A percentile compares a stretch with the other conserved stretches of the same genome.
Conservation (phyloP, 2,797 vertebrate species). For the Agapornis canus region DNA sequence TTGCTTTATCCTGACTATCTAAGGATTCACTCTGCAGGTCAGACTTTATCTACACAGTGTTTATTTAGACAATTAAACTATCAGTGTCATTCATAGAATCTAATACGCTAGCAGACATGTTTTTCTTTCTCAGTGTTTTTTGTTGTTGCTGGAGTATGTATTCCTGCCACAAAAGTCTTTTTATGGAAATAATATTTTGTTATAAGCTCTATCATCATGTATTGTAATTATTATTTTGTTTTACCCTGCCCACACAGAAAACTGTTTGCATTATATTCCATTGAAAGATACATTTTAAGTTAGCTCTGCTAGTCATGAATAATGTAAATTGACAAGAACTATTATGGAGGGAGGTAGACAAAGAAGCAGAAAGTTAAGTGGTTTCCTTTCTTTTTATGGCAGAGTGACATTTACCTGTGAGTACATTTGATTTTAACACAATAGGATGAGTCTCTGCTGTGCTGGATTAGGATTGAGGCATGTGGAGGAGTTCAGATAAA, state of each 20-base stretch:
- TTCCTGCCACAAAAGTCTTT: slow-evolving; percentile 38
- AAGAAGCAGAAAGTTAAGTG: slow-evolving; percentile 64
- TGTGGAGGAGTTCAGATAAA: slow-evolving; percentile 68
- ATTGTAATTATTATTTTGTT: slow-evolving; percentile 70
- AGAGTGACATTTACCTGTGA: slow-evolving; percentile 67
- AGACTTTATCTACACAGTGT: slow-evolving; percentile 37
- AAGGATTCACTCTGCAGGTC: slow-evolving; percentile 48
- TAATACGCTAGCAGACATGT: background rate
- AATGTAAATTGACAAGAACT: slow-evolving; percentile 69
- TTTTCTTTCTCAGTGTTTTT: slow-evolving; percentile 30
- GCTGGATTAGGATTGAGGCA: slow-evolving; percentile 61
- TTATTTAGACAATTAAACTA: slow-evolving; percentile 57
- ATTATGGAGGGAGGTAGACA: slow-evolving; percentile 51
- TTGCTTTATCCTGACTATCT: slow-evolving; percentile 57
- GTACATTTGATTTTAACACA: slow-evolving; percentile 68
- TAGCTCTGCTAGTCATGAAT: slow-evolving; percentile 60
- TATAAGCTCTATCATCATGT: slow-evolving; percentile 9
- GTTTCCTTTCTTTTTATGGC: slow-evolving; percentile 61
- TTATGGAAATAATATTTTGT: slow-evolving; percentile 53
- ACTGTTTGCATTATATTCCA: slow-evolving; percentile 43
- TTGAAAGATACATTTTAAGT: slow-evolving; percentile 49
- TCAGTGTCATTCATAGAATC: slow-evolving; percentile 39
- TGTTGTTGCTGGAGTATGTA: background rate
- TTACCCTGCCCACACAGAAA: slow-evolving; percentile 61
- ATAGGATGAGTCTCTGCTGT: slow-evolving; percentile 58